A percentile compares a stretch with the other conserved stretches of the same genome.
Evolutionary conservation across 2,888 invertebrate species (phyloP).

Genomic region (Melanophora roralis): DNA sequence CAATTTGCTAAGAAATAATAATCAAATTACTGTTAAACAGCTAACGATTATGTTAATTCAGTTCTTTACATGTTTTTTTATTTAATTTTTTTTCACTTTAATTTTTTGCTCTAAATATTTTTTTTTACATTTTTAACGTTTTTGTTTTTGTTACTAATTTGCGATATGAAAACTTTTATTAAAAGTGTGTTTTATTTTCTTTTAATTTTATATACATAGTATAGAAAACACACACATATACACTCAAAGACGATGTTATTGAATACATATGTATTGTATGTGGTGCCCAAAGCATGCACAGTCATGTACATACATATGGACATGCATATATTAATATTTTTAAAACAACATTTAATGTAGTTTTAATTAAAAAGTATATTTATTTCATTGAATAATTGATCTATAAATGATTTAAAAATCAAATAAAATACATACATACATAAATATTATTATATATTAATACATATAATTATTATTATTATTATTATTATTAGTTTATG

Average conservation of each 20-base stretch:
- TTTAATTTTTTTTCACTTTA: conserved; percentile 5
- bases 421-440: conserved; percentile 8
- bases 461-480: conserved; percentile 14
- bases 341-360: conserved; percentile 14
- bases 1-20: conserved; percentile 74
- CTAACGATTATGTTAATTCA: conserved; percentile 38
- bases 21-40: conserved; percentile 44
- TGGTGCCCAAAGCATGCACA: conserved; percentile 6
- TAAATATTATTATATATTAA: neutral
- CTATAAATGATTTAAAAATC: conserved; percentile 14
- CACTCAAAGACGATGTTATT: neutral
- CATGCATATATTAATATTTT: neutral
- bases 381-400: conserved; percentile 29
- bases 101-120: conserved; percentile 40
- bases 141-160: conserved; percentile 44
- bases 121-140: conserved; percentile 21
- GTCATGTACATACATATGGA: conserved; percentile 47
- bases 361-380: conserved; percentile 11
- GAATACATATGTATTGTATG: too few relatives aligned
- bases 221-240: neutral
- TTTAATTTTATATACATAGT: neutral
- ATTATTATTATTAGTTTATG: conserved; percentile 31
- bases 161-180: conserved; percentile 18
- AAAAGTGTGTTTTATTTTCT: conserved; percentile 4
- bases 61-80: conserved; percentile 39